Evolutionary conservation across 2,797 vertebrate species (phyloP).

Genomic region (Pachyuromys duprasi): DNA sequence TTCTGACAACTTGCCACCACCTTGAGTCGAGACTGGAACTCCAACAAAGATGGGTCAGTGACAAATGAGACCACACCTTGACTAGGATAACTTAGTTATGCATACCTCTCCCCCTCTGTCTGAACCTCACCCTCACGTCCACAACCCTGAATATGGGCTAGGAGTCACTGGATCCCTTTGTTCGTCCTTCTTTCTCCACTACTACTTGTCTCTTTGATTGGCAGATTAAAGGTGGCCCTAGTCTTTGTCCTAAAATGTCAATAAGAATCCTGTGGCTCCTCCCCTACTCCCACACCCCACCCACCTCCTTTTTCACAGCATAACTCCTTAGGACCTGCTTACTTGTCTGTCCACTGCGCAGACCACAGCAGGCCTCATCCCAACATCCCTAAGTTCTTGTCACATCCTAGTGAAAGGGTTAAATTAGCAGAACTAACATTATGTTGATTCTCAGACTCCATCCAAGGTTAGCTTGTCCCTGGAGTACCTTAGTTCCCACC

Average conservation of each 20-base stretch:
- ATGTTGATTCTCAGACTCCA: too few relatives aligned
- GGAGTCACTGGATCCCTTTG: not conserved
- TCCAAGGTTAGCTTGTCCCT: too few relatives aligned
- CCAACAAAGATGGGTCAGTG: not conserved
- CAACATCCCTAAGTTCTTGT: not conserved
- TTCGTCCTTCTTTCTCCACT: not conserved
- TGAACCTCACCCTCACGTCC: not conserved
- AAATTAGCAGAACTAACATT: too few relatives aligned
- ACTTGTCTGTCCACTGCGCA: not conserved
- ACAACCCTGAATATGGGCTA: not conserved
- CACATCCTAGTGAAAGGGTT: not conserved
- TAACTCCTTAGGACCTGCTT: not conserved
- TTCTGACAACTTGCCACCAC: not conserved
- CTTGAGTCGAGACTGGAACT: not conserved
- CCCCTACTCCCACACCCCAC: not conserved
- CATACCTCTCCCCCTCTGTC: not conserved
- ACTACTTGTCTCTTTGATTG: not conserved
- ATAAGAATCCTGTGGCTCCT: not conserved
- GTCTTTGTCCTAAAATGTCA: not conserved
- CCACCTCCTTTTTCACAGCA: not conserved
- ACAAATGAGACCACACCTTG: not conserved
- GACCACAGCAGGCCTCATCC: constrained; percentile 13
- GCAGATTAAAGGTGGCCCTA: not conserved
- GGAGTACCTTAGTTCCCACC: too few relatives aligned
- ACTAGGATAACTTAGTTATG: too few relatives aligned